Percentiles rank a stretch among this genome's conserved stretches.
These are phyloP conservation scores for Eulacestoma nigropectus DNA, from an alignment of 2,113 vertebrate genomes.

Conservation along the genomic window DNA sequence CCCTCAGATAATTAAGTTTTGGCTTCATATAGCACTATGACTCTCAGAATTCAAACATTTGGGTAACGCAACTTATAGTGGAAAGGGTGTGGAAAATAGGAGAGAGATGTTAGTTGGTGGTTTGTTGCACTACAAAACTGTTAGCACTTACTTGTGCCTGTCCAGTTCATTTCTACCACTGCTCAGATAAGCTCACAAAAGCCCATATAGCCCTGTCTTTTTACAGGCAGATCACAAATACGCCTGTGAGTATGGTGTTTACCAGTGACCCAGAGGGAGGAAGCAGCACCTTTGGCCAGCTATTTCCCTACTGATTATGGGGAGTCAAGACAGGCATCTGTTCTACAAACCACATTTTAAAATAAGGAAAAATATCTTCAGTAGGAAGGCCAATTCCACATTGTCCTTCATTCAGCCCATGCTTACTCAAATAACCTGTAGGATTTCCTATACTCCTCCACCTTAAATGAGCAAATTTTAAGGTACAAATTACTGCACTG, in stretches of 20 bases:
- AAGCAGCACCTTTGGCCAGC: not conserved
- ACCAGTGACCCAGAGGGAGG: not conserved
- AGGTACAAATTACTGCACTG: not conserved
- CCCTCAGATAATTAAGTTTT: not conserved
- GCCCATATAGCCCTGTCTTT: rapidly evolving
- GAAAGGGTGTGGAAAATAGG: not conserved
- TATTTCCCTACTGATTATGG: not conserved
- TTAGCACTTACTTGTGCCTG: not conserved
- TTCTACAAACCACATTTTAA: not conserved
- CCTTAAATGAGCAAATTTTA: not conserved
- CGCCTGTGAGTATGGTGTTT: rapidly evolving
- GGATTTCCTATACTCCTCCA: not conserved
- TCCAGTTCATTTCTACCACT: not conserved
- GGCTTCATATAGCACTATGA: not conserved
- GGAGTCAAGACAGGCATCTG: not conserved
- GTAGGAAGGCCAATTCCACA: not conserved
- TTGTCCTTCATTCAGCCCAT: not conserved
- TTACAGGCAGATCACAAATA: not conserved
- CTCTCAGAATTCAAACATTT: not conserved
- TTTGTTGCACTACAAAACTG: not conserved
- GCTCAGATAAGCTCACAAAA: not conserved
- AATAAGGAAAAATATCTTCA: not conserved
- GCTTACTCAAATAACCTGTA: not conserved
- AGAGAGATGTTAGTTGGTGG: not conserved
- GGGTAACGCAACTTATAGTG: not conserved